Base-by-base conservation (phyloP, 2,797 vertebrate genomes). In the Clarias laeviceps region DNA sequence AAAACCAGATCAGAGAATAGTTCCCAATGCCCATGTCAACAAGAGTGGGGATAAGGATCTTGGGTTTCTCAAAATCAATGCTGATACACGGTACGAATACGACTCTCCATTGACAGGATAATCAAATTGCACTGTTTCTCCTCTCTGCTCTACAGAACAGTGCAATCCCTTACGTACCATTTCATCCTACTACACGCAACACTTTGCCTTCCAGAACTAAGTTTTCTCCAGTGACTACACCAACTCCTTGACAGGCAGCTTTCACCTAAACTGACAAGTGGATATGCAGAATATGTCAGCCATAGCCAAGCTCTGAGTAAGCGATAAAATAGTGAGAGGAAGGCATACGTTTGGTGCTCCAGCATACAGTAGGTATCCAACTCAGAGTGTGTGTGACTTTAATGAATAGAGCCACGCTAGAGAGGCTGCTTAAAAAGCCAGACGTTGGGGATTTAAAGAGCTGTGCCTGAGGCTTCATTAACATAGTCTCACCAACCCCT, bases 401-500 rank as follows among this genome's bases (percentile, higher is more conserved):
- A 90, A 91, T 89, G 88, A 86, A 90, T 90, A 89, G 89, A 78
- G 79, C 84, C 66, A 84, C 9, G 77, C 87, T 82, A 88, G 90
- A 90, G 88, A 89, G 89, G 64, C 88, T 82, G 91, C 87, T 89
- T 81, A 85, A 85, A 81, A 81, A 80, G 68, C 68, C 70, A 76
- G 57, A 83, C 45, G 9, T 62, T 40, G 24, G 66, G 66, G 54
- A 62, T 90, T 87, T 89, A 89, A 85, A 89, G 70, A 90, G 40
- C 86, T 88, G 85, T 85, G 88, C 89, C 90, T 85, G 27, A 72
- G 83, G 91, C 90, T 94, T 93, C 91, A 93, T 91, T 91, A 91
- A 90, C 87, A 87, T 89, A 89, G 80, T 72, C 76, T 84, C 57
- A 4, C 85, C 87, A 92, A 89, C 85, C 89, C 89, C 89, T 90